These are phyloP conservation scores for Rhopalosiphum padi DNA, from an alignment of 1,140 invertebrate genomes.

Conservation along the genomic window DNA sequence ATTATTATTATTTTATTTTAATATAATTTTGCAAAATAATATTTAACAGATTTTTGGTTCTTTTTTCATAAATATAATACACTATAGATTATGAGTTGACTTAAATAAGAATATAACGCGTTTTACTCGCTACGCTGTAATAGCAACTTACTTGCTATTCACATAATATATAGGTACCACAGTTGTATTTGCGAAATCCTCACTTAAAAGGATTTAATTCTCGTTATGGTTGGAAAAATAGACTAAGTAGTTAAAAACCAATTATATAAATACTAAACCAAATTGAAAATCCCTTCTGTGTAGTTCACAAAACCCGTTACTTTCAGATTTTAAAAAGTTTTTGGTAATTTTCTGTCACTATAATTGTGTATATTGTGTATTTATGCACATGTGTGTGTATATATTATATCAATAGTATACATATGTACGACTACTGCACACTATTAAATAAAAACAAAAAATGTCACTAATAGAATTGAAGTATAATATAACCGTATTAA, in stretches of 20 bases:
- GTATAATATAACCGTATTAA: background rate
- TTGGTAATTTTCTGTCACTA: background rate
- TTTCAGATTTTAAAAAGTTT: slow-evolving; percentile 15
- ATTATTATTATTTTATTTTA: background rate
- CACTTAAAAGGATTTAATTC: slow-evolving; percentile 54
- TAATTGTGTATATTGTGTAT: background rate
- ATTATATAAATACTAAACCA: slow-evolving; percentile 30
- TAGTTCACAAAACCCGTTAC: background rate
- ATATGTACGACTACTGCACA: background rate
- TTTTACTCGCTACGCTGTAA: background rate
- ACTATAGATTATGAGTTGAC: background rate
- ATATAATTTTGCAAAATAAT: background rate
- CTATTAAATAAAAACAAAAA: background rate
- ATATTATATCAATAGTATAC: too few species aligned
- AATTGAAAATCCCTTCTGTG: slow-evolving; percentile 16
- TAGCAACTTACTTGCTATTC: background rate
- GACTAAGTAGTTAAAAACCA: slow-evolving; percentile 51
- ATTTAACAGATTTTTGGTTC: background rate
- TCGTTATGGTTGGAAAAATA: slow-evolving; percentile 31
- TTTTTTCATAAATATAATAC: background rate
- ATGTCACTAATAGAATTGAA: background rate
- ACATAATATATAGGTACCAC: too few species aligned
- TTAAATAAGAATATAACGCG: background rate
- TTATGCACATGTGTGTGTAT: too few species aligned
- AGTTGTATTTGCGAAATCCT: slow-evolving; percentile 22